Evolutionary conservation across 2,888 invertebrate genomes (phyloP).

Genomic region (Hofmannophila pseudospretella): DNA sequence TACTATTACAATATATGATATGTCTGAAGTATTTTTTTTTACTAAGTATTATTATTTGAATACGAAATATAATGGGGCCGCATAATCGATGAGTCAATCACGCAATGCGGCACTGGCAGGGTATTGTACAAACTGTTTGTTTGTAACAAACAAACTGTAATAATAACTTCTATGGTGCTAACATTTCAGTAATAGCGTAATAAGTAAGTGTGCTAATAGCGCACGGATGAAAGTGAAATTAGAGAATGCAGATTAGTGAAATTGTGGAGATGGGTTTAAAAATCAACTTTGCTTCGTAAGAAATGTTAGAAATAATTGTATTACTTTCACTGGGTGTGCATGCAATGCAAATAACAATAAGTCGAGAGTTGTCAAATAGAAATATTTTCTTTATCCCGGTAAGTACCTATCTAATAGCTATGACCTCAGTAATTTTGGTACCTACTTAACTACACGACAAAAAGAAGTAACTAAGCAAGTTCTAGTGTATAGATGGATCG

Average conservation of each 20-base stretch:
- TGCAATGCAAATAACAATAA: too few relatives aligned
- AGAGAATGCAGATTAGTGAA: slow-evolving; percentile 39
- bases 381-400: too few relatives aligned
- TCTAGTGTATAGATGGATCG: too few relatives aligned
- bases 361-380: too few relatives aligned
- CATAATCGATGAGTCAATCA: not conserved
- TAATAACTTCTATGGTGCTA: slow-evolving; percentile 17
- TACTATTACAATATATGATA: too few relatives aligned
- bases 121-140: not conserved
- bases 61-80: not conserved
- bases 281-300: slow-evolving; percentile 9
- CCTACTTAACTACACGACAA: too few relatives aligned
- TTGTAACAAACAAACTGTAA: not conserved
- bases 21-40: too few relatives aligned
- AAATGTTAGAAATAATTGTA: not conserved
- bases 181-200: slow-evolving; percentile 21
- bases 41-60: too few relatives aligned
- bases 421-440: too few relatives aligned
- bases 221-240: slow-evolving; percentile 39
- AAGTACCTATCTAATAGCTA: too few relatives aligned
- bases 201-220: slow-evolving; percentile 31
- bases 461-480: too few relatives aligned
- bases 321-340: slow-evolving; percentile 5
- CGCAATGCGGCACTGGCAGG: not conserved
- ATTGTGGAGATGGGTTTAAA: slow-evolving; percentile 16